Percentiles rank a stretch among this genome's conserved stretches.
Evolutionary conservation across 1,140 invertebrate genomes (phyloP).

Genomic region (Meloidogyne exigua): DNA sequence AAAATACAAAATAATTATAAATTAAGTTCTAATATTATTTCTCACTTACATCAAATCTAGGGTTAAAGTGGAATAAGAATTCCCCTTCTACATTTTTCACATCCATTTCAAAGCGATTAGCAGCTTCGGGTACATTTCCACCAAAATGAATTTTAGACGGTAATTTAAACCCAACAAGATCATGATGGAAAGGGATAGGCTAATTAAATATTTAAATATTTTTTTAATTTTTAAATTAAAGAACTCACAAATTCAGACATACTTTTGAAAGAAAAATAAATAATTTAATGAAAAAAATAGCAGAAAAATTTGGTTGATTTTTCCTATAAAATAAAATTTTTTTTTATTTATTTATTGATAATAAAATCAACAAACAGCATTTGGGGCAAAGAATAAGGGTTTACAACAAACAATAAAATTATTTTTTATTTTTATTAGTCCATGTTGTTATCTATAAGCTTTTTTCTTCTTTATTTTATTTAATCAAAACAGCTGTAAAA

Average conservation of each 20-base stretch:
- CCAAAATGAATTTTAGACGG: conserved; percentile 7
- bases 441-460: not conserved
- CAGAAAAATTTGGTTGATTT: not conserved
- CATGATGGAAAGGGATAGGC: conserved; percentile 21
- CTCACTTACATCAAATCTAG: conserved; percentile 21
- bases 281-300: not conserved
- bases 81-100: conserved; percentile 15
- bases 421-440: no score
- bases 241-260: not conserved
- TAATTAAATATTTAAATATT: conserved; percentile 5
- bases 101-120: conserved; percentile 24
- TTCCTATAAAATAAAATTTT: not conserved
- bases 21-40: not conserved
- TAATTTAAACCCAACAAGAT: conserved; percentile 13
- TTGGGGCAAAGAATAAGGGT: not conserved
- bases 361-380: not conserved
- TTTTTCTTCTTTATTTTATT: not conserved
- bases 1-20: no score
- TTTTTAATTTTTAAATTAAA: not conserved
- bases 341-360: not conserved
- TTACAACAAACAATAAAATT: no score
- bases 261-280: not conserved
- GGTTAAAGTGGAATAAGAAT: conserved; percentile 30
- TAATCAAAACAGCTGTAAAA: not conserved
- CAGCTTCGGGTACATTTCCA: conserved; percentile 16